Evolutionary conservation across 2,797 vertebrate genomes (phyloP).

Genomic region (Fratercula arctica): DNA sequence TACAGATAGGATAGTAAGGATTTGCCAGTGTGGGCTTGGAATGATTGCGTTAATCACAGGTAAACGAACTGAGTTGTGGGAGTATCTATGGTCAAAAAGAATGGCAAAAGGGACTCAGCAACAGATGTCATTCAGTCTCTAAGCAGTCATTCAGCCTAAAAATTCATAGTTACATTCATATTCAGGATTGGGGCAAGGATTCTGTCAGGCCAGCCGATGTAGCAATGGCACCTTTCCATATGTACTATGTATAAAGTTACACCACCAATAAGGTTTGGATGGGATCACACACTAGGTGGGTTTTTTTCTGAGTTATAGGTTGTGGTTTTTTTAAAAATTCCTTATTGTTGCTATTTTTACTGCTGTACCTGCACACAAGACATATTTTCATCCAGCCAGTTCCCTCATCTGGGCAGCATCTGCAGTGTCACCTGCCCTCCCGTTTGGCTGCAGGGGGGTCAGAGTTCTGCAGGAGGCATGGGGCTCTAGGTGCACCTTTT

Average conservation of each 20-base stretch:
- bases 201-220: not conserved
- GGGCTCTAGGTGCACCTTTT: not conserved
- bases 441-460: not conserved
- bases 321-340: not conserved
- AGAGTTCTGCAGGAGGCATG: rapidly evolving
- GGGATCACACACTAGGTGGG: not conserved
- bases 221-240: not conserved
- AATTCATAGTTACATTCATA: not conserved
- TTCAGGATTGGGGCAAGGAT: not conserved
- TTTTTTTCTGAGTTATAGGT: not conserved
- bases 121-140: not conserved
- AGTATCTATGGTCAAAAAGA: not conserved
- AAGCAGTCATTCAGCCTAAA: not conserved
- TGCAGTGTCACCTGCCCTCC: not conserved
- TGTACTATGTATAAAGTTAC: not conserved
- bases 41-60: slow-evolving; percentile 44
- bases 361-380: not conserved
- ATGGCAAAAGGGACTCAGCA: not conserved
- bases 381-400: not conserved
- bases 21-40: slow-evolving; percentile 23
- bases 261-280: not conserved
- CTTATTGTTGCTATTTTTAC: not conserved
- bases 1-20: slow-evolving; percentile 30
- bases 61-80: slow-evolving; percentile 12
- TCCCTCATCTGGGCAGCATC: not conserved